Evolutionary conservation across 2,888 invertebrate genomes (phyloP).

Genomic region (Hermaeophaga mercurialis): DNA sequence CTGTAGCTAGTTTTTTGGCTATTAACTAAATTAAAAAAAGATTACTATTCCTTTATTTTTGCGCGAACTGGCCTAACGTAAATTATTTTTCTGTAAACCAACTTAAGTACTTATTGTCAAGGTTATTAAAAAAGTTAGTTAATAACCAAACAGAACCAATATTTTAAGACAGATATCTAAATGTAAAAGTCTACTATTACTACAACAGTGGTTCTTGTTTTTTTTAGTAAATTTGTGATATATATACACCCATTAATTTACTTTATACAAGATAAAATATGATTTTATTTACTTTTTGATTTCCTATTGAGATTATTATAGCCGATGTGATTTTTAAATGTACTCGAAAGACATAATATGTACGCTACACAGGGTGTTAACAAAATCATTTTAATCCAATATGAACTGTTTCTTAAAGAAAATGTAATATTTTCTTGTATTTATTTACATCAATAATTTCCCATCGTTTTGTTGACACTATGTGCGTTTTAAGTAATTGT

Average conservation of each 20-base stretch:
- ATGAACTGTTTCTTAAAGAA: neutral
- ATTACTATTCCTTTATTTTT: no score
- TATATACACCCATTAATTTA: slow-evolving; percentile 19
- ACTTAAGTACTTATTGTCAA: no score
- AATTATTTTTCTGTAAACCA: no score
- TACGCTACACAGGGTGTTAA: slow-evolving; percentile 8
- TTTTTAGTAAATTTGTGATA: slow-evolving; percentile 21
- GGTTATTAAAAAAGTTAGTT: slow-evolving; percentile 1
- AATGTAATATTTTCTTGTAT: neutral
- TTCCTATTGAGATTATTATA: slow-evolving; percentile 22
- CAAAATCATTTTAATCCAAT: neutral
- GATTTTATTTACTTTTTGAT: slow-evolving; percentile 9
- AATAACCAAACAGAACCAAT: slow-evolving; percentile 3
- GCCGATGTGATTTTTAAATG: slow-evolving; percentile 20
- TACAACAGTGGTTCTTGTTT: neutral
- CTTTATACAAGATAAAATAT: slow-evolving; percentile 9
- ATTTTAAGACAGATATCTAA: slow-evolving; percentile 11
- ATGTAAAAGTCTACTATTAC: slow-evolving; percentile 10
- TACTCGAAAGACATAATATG: slow-evolving; percentile 6
- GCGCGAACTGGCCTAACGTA: no score
- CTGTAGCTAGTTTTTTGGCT: no score
- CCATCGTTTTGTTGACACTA: neutral
- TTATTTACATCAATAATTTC: no score
- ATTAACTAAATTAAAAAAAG: no score
- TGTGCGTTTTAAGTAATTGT: slow-evolving; percentile 9